Conservation (phyloP, 1,140 invertebrate species). For the Penaeus chinensis region DNA sequence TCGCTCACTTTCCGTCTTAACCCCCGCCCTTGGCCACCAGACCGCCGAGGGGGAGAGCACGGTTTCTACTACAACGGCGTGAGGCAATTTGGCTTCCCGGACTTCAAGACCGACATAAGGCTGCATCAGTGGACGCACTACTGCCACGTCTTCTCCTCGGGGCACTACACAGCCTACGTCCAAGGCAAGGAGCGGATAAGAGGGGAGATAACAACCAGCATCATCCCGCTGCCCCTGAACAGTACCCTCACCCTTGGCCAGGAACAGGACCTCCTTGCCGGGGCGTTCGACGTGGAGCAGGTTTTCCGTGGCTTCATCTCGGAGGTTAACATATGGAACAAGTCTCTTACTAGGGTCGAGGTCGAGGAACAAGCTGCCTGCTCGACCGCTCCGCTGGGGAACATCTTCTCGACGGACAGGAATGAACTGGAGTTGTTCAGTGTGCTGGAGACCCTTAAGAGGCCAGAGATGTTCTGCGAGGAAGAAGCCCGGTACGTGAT, state of each 20-base stretch:
- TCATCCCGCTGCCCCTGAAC: constrained; percentile 5
- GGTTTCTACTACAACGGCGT: constrained; percentile 54
- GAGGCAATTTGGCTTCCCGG: constrained; percentile 35
- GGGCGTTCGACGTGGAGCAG: constrained; percentile 29
- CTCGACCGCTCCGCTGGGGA: not conserved
- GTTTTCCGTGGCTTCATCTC: constrained; percentile 25
- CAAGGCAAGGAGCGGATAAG: constrained; percentile 14
- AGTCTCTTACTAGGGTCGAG: constrained; percentile 11
- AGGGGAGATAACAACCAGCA: constrained; percentile 10
- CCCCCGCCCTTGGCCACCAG: not conserved
- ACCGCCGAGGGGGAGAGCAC: constrained; percentile 27
- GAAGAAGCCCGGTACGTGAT: constrained; percentile 21
- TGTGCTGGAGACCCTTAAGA: not conserved
- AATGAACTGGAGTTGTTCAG: constrained; percentile 3
- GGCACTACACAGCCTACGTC: constrained; percentile 28
- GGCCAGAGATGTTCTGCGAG: constrained; percentile 4
- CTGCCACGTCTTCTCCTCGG: constrained; percentile 33
- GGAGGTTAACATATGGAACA: constrained; percentile 39
- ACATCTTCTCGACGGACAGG: constrained; percentile 36
- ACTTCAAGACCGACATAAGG: constrained; percentile 23
- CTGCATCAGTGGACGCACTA: constrained; percentile 46
- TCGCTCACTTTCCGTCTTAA: too few relatives aligned
- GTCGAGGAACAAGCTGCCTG: constrained; percentile 31
- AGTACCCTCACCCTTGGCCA: constrained; percentile 42
- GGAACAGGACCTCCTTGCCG: constrained; percentile 30